Percentiles rank a stretch among this genome's conserved stretches.
Evolutionary conservation across 2,797 vertebrate species (phyloP).

Genomic region (Cryptoprocta ferox): DNA sequence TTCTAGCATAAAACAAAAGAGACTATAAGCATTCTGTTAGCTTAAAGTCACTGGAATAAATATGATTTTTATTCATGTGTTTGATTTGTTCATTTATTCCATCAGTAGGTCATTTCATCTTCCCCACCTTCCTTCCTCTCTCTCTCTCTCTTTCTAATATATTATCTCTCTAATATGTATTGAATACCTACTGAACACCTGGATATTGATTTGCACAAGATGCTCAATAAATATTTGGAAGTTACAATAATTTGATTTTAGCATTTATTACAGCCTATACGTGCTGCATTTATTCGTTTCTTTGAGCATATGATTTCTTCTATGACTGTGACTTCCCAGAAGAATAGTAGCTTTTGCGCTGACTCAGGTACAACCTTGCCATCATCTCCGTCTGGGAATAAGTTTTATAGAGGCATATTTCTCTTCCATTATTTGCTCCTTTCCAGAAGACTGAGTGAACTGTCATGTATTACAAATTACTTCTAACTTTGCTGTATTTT

Average conservation of each 20-base stretch:
- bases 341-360: not conserved
- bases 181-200: not conserved
- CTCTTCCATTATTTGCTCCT: constrained; percentile 6
- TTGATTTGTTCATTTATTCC: not conserved
- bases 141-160: not conserved
- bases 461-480: not conserved
- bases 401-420: constrained; percentile 33
- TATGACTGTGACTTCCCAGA: constrained; percentile 13
- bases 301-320: not conserved
- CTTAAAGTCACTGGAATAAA: not conserved
- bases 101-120: not conserved
- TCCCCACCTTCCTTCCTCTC: not conserved
- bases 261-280: not conserved
- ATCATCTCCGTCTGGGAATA: not conserved
- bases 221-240: not conserved
- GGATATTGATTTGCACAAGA: not conserved
- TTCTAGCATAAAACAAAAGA: not conserved
- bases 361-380: not conserved
- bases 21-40: not conserved
- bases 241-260: not conserved
- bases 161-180: not conserved
- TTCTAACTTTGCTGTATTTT: not conserved
- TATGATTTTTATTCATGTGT: not conserved
- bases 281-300: not conserved
- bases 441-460: not conserved